Conservation (phyloP, 2,113 vertebrate species). For the Todiramphus saurophagus region DNA sequence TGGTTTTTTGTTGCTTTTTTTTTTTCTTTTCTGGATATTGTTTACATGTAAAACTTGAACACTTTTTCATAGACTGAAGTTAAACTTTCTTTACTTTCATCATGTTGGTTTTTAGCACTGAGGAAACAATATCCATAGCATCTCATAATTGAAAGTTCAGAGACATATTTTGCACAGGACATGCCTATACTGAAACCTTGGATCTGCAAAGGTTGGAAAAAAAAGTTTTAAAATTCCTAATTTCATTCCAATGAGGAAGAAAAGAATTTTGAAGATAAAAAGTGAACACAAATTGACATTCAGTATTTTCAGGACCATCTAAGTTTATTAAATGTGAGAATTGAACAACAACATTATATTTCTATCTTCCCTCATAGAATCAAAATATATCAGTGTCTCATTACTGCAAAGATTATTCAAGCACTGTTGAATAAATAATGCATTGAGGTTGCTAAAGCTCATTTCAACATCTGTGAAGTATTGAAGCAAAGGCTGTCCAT, state of each 20-base stretch:
- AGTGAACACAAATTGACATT: background rate
- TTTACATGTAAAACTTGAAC: background rate
- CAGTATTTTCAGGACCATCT: background rate
- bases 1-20: accelerated
- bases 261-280: background rate
- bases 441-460: background rate
- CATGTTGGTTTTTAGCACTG: background rate
- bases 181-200: background rate
- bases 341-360: background rate
- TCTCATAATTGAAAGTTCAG: background rate
- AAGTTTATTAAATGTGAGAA: background rate
- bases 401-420: background rate
- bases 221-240: background rate
- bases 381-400: background rate
- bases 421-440: background rate
- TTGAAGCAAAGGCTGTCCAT: background rate
- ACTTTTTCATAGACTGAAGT: background rate
- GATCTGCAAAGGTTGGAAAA: background rate
- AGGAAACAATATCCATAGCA: background rate
- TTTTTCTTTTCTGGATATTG: background rate
- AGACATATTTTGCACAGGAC: background rate
- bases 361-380: background rate
- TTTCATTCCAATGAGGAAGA: background rate
- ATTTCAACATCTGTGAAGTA: background rate
- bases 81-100: background rate